Percentiles rank a stretch among this genome's conserved stretches.
These are phyloP conservation scores for Phthorimaea operculella DNA, from an alignment of 1,140 invertebrate species.

Conservation along the genomic window DNA sequence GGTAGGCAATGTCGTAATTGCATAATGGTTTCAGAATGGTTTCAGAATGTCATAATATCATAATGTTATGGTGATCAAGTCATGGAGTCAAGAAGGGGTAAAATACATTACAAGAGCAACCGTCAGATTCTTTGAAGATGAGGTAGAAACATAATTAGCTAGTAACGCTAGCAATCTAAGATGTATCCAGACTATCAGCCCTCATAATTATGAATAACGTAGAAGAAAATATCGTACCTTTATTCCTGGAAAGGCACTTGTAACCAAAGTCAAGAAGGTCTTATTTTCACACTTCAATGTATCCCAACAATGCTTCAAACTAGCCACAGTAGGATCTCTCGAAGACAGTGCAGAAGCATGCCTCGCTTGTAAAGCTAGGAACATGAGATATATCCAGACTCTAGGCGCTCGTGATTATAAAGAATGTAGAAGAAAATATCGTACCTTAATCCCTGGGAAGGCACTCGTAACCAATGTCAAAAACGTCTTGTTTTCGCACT, in stretches of 20 bases:
- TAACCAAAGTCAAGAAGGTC: constrained; percentile 90
- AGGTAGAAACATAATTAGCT: constrained; percentile 80
- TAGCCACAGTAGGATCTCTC: constrained; percentile 83
- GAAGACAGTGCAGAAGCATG: constrained; percentile 85
- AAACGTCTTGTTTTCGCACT: constrained; percentile 90
- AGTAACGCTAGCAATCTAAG: constrained; percentile 93
- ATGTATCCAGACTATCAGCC: constrained; percentile 92
- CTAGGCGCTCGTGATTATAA: constrained; percentile 87
- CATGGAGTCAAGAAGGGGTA: too few species aligned
- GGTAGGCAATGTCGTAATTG: too few species aligned
- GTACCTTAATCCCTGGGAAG: constrained; percentile 87
- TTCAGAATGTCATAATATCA: too few species aligned
- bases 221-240: constrained; percentile 69
- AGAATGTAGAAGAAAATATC: constrained; percentile 73
- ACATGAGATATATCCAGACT: constrained; percentile 96
- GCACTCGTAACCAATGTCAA: constrained; percentile 91
- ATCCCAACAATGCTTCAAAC: constrained; percentile 92
- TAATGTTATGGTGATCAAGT: too few species aligned
- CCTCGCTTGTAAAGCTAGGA: constrained; percentile 87
- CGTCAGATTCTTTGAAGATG: constrained; percentile 85
- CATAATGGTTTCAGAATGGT: too few species aligned
- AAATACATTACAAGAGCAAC: constrained; percentile 87
- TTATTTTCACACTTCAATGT: constrained; percentile 90
- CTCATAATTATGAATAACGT: too few species aligned
- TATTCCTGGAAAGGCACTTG: constrained; percentile 88